Conservation (phyloP, 2,888 invertebrate species). For the Sepiola atlantica region DNA sequence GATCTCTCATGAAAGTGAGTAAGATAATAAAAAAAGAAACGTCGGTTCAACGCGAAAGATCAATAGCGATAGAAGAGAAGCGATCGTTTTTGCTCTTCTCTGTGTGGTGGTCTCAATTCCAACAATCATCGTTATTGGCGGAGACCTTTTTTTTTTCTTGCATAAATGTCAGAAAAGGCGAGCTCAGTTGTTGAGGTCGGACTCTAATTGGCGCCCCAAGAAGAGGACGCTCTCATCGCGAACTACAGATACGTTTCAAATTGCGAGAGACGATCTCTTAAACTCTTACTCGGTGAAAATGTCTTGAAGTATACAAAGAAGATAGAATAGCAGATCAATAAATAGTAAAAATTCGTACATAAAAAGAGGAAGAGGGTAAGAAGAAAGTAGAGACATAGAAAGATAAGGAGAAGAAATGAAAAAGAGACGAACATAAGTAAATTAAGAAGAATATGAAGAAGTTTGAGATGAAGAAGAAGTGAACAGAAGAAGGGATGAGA, state of each 20-base stretch:
- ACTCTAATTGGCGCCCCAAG: constrained; percentile 32
- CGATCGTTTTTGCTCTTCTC: background rate
- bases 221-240: background rate
- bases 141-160: background rate
- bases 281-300: background rate
- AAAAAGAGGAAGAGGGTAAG: too few species aligned
- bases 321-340: too few species aligned
- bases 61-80: background rate
- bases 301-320: background rate
- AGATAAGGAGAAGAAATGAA: too few species aligned
- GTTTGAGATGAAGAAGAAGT: too few species aligned
- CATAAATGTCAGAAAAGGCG: background rate
- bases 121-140: background rate
- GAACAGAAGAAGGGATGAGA: too few species aligned
- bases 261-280: background rate
- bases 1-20: too few species aligned
- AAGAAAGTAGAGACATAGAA: too few species aligned
- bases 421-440: too few species aligned
- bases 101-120: background rate
- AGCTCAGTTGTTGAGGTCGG: background rate
- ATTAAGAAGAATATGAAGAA: too few species aligned
- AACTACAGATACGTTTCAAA: background rate
- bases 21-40: too few species aligned
- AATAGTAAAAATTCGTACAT: too few species aligned
- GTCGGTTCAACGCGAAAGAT: background rate